phyloP scores from a whole-genome alignment of 2,888 invertebrate genomes.

The Parnassius glacialis region DNA sequence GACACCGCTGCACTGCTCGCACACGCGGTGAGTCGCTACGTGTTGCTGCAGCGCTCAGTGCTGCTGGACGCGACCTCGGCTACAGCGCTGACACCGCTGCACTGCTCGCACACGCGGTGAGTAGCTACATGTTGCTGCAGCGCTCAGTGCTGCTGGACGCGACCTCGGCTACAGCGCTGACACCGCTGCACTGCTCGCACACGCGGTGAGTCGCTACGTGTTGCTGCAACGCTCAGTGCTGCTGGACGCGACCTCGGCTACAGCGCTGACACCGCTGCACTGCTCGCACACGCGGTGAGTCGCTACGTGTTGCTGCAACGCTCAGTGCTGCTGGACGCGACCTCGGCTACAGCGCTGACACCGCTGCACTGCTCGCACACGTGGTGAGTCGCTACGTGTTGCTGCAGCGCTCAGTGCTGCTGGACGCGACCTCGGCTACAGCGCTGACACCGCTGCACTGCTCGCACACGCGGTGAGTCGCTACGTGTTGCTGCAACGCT shows the following conservation, averaged over 20 bases:
- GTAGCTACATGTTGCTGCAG: constrained; percentile 72
- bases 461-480: constrained; percentile 86
- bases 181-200: constrained; percentile 85
- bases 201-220: constrained; percentile 82
- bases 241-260: constrained; percentile 89
- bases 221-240: constrained; percentile 80
- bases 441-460: constrained; percentile 82
- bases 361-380: constrained; percentile 86
- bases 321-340: constrained; percentile 83
- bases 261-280: constrained; percentile 80
- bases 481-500: no score
- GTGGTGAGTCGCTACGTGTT: constrained; percentile 78
- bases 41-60: constrained; percentile 80
- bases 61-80: constrained; percentile 85
- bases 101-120: constrained; percentile 88
- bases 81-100: constrained; percentile 83
- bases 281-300: constrained; percentile 88
- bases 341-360: constrained; percentile 85
- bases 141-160: constrained; percentile 79
- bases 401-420: constrained; percentile 82
- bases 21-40: constrained; percentile 83
- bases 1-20: constrained; percentile 85
- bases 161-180: constrained; percentile 87
- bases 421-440: constrained; percentile 88
- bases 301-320: constrained; percentile 71